A percentile compares a stretch with the other conserved stretches of the same genome.
These are phyloP conservation scores for Machimus rusticus DNA, from an alignment of 2,888 invertebrate genomes.

Conservation along the genomic window DNA sequence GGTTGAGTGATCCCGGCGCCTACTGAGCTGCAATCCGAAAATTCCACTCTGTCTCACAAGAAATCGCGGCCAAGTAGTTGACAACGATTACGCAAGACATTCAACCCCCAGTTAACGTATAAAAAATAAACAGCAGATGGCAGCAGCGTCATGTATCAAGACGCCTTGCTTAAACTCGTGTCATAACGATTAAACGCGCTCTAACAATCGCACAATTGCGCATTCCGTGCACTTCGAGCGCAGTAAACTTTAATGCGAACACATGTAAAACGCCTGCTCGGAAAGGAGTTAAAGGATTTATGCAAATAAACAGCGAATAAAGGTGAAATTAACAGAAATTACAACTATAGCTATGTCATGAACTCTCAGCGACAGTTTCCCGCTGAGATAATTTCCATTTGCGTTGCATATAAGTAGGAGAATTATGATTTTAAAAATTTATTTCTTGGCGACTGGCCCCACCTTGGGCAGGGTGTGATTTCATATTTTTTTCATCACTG, in stretches of 20 bases:
- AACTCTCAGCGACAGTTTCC: background rate
- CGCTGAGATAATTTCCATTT: background rate
- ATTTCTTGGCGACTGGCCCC: background rate
- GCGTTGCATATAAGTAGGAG: conserved; percentile 25
- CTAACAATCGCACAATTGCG: conserved; percentile 36
- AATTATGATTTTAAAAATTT: background rate
- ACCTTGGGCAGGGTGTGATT: background rate
- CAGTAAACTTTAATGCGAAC: conserved; percentile 9
- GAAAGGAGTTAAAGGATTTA: conserved; percentile 45
- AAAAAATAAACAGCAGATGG: background rate
- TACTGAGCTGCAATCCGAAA: background rate
- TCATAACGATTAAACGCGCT: conserved; percentile 42
- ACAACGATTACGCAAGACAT: background rate
- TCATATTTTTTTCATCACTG: background rate
- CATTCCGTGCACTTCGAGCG: conserved; percentile 4
- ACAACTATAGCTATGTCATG: background rate
- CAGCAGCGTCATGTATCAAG: background rate
- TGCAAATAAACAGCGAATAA: conserved; percentile 31
- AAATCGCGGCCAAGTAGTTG: background rate
- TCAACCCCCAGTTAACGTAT: background rate
- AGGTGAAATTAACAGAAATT: conserved; percentile 10
- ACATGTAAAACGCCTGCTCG: conserved; percentile 45
- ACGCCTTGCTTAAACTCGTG: background rate
- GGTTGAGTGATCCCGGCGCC: background rate
- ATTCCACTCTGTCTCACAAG: background rate